Evolutionary conservation across 2,113 vertebrate species (phyloP), one percentile per base, ranked within the genome.

Genomic region (Danionella cerebrum): DNA sequence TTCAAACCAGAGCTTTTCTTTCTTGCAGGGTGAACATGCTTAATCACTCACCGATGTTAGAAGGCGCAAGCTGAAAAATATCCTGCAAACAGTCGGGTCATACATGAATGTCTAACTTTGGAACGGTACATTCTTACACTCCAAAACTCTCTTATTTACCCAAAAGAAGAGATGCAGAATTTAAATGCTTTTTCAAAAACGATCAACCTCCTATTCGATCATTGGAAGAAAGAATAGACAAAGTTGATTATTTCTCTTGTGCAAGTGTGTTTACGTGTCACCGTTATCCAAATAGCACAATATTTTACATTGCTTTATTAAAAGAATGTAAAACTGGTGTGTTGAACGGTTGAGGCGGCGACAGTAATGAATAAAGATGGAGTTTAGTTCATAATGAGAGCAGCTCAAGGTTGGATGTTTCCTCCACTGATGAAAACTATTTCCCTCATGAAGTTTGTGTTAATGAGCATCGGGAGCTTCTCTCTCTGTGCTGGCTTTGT

Each of bases 251-350:
- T 73, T 76, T 36, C 65, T n/a, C n/a, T n/a, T n/a, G n/a, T n/a
- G n/a, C n/a, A n/a, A n/a, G 66, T 58, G 63, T 79, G 76, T 75
- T 71, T n/a, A n/a, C 77, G 69, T 41, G 25, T 70, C 72, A 79
- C 78, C 74, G 75, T 53, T 47, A 73, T 75, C 78, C 72, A 83
- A 86, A 84, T 79, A 16, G 72, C 83, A 79, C 80, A 78, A 71
- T 82, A 80, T 78, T 65, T 70, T 27, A 44, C 77, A 71, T 83
- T 79, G 82, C 77, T 80, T 81, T 81, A 79, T 71, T 72, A 76
- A 65, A 71, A 74, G 67, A 73, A 44, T 76, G 68, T 9, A 71
- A 74, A 78, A 73, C 31, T 50, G 13, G 31, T 22, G 13, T 53
- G 67, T 24, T 53, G 67, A 25, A 67, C 44, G 29, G 64, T 65